phyloP scores from a whole-genome alignment of 1,140 invertebrate species.

The Drosophila persimilis region DNA sequence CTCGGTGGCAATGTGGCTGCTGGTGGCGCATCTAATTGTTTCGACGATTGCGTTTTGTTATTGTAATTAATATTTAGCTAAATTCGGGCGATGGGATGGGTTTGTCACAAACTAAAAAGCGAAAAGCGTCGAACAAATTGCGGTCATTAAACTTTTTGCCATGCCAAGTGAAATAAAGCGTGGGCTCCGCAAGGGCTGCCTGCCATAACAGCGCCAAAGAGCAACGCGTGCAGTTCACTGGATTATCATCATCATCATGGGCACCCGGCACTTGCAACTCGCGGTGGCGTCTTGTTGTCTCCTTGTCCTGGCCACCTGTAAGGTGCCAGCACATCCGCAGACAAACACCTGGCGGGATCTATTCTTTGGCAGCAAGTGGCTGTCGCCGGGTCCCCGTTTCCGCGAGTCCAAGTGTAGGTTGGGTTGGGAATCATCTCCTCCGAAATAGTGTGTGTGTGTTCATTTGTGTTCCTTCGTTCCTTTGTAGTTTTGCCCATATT shows the following conservation, averaged over 20 bases:
- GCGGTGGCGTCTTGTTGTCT: slow-evolving; percentile 13
- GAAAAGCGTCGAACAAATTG: slow-evolving; percentile 71
- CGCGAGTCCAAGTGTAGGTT: slow-evolving; percentile 75
- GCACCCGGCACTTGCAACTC: slow-evolving; percentile 3
- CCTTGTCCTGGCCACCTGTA: slow-evolving; percentile 38
- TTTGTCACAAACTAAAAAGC: slow-evolving; percentile 57
- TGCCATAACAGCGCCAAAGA: slow-evolving; percentile 41
- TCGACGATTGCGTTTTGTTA: slow-evolving; percentile 68
- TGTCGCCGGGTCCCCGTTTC: slow-evolving; percentile 40
- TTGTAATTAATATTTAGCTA: slow-evolving; percentile 76
- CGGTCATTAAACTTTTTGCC: slow-evolving; percentile 81
- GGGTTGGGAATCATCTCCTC: slow-evolving; percentile 8
- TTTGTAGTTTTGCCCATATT: slow-evolving; percentile 88
- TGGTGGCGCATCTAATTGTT: slow-evolving; percentile 79
- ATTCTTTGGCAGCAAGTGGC: slow-evolving; percentile 73
- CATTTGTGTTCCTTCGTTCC: not conserved
- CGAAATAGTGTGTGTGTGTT: not conserved
- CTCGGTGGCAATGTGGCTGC: not conserved
- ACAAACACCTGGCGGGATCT: slow-evolving; percentile 68
- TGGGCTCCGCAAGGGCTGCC: slow-evolving; percentile 34
- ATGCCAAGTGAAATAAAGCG: slow-evolving; percentile 64
- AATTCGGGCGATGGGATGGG: slow-evolving; percentile 34
- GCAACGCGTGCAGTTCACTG: slow-evolving; percentile 51
- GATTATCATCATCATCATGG: slow-evolving; percentile 14
- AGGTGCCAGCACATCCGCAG: slow-evolving; percentile 46